phyloP scores from a whole-genome alignment of 2,113 vertebrate genomes.

The Protobothrops flavoviridis region DNA sequence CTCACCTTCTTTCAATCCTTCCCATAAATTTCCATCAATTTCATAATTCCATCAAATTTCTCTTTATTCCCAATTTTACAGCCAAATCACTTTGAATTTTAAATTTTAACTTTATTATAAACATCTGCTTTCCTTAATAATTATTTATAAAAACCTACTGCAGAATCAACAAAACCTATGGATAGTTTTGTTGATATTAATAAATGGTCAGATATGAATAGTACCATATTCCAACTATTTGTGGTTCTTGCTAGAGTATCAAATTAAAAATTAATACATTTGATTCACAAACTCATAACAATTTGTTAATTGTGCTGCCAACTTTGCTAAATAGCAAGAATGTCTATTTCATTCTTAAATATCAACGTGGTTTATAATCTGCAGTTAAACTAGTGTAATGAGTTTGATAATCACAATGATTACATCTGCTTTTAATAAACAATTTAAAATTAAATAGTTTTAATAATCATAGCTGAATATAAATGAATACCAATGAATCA shows the following conservation, averaged over 20 bases:
- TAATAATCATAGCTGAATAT: conserved; percentile 41
- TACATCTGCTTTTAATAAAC: not conserved
- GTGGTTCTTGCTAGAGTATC: not conserved
- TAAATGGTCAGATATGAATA: not conserved
- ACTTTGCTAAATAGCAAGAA: not conserved
- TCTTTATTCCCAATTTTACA: too few relatives aligned
- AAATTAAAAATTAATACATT: not conserved
- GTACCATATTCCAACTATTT: not conserved
- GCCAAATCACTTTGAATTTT: not conserved
- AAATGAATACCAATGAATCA: conserved; percentile 46
- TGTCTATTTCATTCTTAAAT: not conserved
- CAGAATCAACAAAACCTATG: not conserved
- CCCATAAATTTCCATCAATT: too few relatives aligned
- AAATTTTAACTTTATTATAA: not conserved
- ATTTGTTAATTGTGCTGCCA: not conserved
- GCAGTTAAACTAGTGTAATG: not conserved
- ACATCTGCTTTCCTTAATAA: not conserved
- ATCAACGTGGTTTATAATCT: not conserved
- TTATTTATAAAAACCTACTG: not conserved
- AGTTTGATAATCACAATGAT: not conserved
- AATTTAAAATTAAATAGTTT: not conserved
- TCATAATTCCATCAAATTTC: too few relatives aligned
- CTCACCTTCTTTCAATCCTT: too few relatives aligned
- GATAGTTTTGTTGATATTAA: too few relatives aligned
- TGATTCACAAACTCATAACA: not conserved